phyloP scores from a whole-genome alignment of 2,888 invertebrate genomes.

The Stratiomys singularior region DNA sequence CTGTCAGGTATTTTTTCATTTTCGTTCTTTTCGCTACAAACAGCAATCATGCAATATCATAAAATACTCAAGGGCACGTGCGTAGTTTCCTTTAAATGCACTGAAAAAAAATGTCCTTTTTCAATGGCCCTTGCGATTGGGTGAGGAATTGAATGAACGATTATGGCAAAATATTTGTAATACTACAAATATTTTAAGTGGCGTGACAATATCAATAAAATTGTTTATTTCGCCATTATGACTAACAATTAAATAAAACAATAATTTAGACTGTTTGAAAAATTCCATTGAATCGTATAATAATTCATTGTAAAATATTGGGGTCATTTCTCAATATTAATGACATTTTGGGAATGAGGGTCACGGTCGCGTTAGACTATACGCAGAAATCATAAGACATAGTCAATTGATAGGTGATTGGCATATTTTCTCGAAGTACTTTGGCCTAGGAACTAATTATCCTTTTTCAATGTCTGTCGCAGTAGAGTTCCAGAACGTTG shows the following conservation, averaged over 20 bases:
- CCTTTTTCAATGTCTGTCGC: too few relatives aligned
- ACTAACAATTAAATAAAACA: neutral
- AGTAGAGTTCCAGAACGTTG: too few relatives aligned
- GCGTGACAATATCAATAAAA: slow-evolving; percentile 21
- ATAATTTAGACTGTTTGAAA: neutral
- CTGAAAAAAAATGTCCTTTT: too few relatives aligned
- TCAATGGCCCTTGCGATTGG: too few relatives aligned
- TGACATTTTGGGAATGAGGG: neutral
- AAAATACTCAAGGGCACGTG: slow-evolving; percentile 2
- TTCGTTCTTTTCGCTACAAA: neutral
- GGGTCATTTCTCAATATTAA: neutral
- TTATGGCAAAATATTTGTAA: neutral
- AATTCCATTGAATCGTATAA: neutral
- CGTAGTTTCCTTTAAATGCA: neutral
- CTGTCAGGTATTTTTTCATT: neutral
- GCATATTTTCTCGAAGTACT: too few relatives aligned
- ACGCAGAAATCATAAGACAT: too few relatives aligned
- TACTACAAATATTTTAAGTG: neutral
- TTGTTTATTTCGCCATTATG: neutral
- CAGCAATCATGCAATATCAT: neutral
- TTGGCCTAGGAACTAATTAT: too few relatives aligned
- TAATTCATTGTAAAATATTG: neutral
- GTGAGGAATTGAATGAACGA: neutral
- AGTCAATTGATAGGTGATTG: too few relatives aligned
- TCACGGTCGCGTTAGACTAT: neutral